These are phyloP conservation scores for Heliconius himera DNA, from an alignment of 1,140 invertebrate genomes.

Conservation along the genomic window DNA sequence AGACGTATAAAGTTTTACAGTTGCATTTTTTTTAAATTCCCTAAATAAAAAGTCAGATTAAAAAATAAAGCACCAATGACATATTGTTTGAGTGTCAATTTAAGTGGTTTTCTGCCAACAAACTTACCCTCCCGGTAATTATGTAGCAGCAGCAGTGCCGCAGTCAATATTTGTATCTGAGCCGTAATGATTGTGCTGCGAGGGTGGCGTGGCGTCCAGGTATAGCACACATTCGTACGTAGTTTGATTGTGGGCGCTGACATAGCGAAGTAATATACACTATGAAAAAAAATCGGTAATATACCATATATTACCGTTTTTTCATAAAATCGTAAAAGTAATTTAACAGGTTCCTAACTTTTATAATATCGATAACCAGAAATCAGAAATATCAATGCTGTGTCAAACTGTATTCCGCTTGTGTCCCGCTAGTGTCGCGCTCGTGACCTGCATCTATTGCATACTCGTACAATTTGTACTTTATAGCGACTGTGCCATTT, in stretches of 20 bases:
- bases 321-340: background rate
- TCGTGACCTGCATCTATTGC: conserved; percentile 61
- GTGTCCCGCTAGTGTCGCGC: conserved; percentile 24
- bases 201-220: conserved; percentile 29
- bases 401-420: conserved; percentile 11
- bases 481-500: background rate
- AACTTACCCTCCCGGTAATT: conserved; percentile 45
- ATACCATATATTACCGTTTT: too few relatives aligned
- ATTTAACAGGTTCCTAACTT: background rate
- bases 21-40: background rate
- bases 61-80: conserved; percentile 36
- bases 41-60: conserved; percentile 34
- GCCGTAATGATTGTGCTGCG: conserved; percentile 38
- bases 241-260: conserved; percentile 26
- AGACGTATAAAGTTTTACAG: background rate
- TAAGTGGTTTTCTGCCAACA: conserved; percentile 42
- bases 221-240: conserved; percentile 13
- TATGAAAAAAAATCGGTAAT: background rate
- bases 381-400: conserved; percentile 1
- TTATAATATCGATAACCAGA: background rate
- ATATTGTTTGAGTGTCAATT: conserved; percentile 33
- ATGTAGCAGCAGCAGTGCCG: conserved; percentile 42
- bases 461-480: conserved; percentile 28
- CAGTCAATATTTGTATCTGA: conserved; percentile 49
- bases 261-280: conserved; percentile 2